Evolutionary conservation across 2,797 vertebrate species (phyloP), one percentile per base, ranked within the genome.

Genomic region (Peromyscus attwateri): DNA sequence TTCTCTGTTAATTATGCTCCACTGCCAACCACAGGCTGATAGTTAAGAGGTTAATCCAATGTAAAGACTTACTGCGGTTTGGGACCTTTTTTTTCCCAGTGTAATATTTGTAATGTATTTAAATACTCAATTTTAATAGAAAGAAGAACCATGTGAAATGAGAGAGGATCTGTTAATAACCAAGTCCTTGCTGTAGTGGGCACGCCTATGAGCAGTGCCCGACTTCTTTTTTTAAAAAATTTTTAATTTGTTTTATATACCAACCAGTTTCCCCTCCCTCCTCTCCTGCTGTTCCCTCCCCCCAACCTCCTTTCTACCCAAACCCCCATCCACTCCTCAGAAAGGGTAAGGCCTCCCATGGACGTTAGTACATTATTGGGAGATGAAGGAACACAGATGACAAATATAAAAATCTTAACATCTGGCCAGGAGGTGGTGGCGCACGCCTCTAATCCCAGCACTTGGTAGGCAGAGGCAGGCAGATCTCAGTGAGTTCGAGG

Each of bases 81-180:
- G 25, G 81, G 70, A 62, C 40, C 93, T 73, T 71, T 19, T 57
- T 55, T 55, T 57, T 57, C 3, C 52, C 91, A 97, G 70, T 80
- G 55, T 96, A 97, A 96, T 95, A 97, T 66, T 96, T 88, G 81
- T 92, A 97, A 95, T 96, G 52, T 91, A 81, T 91, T 89, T 97
- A 95, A 98, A 96, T 94, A 64, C 3, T 95, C n/a, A 1, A 82
- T 97, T 98, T 98, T 96, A 94, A 97, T 96, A 92, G 73, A 80
- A 87, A 68, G 17, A 97, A 77, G 97, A 97, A 94, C 80, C 80
- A 80, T 64, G 92, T 73, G 91, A 95, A 95, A 96, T 40, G 80
- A 23, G 79, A 55, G 93, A 97, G 83, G 97, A 95, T 90, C 96
- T 96, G 92, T 98, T 97, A 98, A 97, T 92, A 88, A 91, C 12